Evolutionary conservation across 2,113 vertebrate genomes (phyloP).

Genomic region (Gobiocypris rarus): DNA sequence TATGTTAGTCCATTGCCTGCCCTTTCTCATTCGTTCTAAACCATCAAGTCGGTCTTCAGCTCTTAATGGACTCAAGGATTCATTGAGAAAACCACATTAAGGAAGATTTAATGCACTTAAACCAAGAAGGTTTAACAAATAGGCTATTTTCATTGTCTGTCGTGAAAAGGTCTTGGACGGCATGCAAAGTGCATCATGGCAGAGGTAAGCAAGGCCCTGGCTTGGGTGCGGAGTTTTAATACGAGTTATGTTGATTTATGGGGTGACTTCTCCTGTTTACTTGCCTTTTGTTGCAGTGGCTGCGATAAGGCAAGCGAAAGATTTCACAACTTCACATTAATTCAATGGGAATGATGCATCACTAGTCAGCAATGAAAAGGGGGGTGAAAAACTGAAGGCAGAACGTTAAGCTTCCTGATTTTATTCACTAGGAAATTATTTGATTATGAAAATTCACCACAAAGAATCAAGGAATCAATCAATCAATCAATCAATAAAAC

Average conservation of each 20-base stretch:
- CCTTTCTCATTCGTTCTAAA: constrained; percentile 34
- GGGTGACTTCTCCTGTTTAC: no score
- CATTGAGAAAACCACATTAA: constrained; percentile 27
- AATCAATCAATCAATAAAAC: no score
- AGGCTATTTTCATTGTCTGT: constrained; percentile 33
- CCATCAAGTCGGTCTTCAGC: constrained; percentile 48
- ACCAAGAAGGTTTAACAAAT: constrained; percentile 7
- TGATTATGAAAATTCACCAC: no score
- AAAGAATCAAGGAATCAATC: no score
- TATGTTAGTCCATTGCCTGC: constrained; percentile 50
- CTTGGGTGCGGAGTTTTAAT: neutral
- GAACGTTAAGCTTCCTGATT: no score
- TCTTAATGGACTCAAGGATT: constrained; percentile 41
- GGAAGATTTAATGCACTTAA: constrained; percentile 24
- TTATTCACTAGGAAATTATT: no score
- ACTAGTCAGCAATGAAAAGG: no score
- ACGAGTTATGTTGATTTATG: neutral
- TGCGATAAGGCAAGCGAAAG: no score
- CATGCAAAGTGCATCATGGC: neutral
- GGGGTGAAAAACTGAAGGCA: no score
- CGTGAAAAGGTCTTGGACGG: neutral
- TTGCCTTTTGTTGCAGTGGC: no score
- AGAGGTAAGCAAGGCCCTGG: constrained; percentile 28
- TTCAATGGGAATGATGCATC: no score
- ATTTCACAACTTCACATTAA: no score